Conservation (phyloP, 2,797 vertebrate genomes). For the Pagetopsis macropterus region DNA sequence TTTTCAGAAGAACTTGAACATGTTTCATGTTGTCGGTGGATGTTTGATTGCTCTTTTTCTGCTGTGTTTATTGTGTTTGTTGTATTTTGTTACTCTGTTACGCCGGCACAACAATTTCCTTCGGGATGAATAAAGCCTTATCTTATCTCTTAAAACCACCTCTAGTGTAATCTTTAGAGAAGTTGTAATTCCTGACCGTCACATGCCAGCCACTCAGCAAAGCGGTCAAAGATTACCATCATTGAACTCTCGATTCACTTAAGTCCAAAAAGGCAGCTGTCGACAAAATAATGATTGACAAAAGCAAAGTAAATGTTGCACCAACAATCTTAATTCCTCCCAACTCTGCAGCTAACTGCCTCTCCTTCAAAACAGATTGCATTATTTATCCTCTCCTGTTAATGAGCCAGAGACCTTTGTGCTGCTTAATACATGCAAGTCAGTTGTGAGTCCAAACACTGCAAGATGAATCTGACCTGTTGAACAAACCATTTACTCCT, state of each 20-base stretch:
- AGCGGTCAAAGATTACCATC: slow-evolving; percentile 14
- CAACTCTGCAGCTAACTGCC: background rate
- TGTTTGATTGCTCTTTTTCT: too few relatives aligned
- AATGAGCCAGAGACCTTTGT: background rate
- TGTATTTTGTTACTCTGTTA: too few relatives aligned
- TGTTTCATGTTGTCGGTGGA: too few relatives aligned
- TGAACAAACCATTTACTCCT: background rate
- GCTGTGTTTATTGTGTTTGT: too few relatives aligned
- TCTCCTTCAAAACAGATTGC: background rate
- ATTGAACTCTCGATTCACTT: background rate
- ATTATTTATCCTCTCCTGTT: slow-evolving; percentile 15
- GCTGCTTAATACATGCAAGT: slow-evolving; percentile 4
- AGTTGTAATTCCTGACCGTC: background rate
- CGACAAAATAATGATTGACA: too few relatives aligned
- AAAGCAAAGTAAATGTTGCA: too few relatives aligned
- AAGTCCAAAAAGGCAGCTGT: background rate
- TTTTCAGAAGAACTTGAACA: background rate
- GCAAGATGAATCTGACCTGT: slow-evolving; percentile 2
- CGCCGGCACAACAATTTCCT: too few relatives aligned
- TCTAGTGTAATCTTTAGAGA: background rate
- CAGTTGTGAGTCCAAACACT: slow-evolving; percentile 5
- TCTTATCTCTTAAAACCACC: background rate
- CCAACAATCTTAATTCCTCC: background rate
- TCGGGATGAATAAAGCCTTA: too few relatives aligned
- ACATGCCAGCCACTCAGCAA: background rate